Conservation (phyloP, 2,888 invertebrate genomes). For the Tortrix viridana region DNA sequence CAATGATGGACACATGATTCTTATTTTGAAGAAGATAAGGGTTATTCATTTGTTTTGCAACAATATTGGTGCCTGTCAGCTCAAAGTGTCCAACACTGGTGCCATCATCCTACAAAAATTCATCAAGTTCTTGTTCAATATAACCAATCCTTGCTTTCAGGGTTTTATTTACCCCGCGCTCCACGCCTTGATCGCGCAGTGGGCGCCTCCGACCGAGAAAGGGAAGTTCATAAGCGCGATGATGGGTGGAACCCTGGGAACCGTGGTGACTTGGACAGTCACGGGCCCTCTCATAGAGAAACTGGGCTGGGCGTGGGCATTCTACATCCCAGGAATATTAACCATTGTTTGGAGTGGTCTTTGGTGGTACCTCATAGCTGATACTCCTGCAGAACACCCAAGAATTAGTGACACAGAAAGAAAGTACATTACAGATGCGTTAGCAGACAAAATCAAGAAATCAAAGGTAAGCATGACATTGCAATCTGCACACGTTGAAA, state of each 20-base stretch:
- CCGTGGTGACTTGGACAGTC: slow-evolving; percentile 88
- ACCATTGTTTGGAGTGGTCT: slow-evolving; percentile 81
- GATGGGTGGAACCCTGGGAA: slow-evolving; percentile 89
- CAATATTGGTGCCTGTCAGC: too few relatives aligned
- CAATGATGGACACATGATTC: too few relatives aligned
- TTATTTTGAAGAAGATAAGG: too few relatives aligned
- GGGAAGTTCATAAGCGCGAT: slow-evolving; percentile 89
- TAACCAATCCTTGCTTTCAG: slow-evolving; percentile 53
- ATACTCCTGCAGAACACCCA: slow-evolving; percentile 86
- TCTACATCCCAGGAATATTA: slow-evolving; percentile 85
- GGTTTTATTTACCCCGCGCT: slow-evolving; percentile 86
- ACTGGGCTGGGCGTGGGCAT: slow-evolving; percentile 87
- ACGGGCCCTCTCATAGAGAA: slow-evolving; percentile 86
- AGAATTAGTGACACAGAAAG: slow-evolving; percentile 86
- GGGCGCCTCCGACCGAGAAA: slow-evolving; percentile 90
- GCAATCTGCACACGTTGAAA: not conserved
- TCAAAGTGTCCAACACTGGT: too few relatives aligned
- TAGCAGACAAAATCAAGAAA: slow-evolving; percentile 83
- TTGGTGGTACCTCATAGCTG: slow-evolving; percentile 86
- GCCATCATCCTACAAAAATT: too few relatives aligned
- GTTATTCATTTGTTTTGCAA: too few relatives aligned
- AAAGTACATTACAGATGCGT: slow-evolving; percentile 85
- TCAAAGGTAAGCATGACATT: slow-evolving; percentile 74
- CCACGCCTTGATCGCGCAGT: slow-evolving; percentile 87
- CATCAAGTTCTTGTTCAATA: too few relatives aligned